Evolutionary conservation across 2,797 vertebrate genomes (phyloP), one percentile per base, ranked within the genome.

Genomic region (Yasuhikotakia modesta): DNA sequence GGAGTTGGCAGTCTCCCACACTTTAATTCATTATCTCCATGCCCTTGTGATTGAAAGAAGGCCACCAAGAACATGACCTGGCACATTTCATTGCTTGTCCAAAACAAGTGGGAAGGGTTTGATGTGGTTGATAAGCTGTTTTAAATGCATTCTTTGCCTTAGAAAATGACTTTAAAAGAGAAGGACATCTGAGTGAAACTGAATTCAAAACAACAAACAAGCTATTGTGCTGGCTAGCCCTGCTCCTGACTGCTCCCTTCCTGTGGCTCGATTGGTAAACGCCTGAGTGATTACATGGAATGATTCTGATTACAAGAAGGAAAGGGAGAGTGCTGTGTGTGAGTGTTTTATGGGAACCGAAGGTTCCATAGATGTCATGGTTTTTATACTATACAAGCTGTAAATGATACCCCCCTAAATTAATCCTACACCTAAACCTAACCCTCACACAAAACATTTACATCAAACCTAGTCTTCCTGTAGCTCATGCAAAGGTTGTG

Each of bases 191-290:
- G 32, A 60, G 71, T 32, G 12, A 53, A 30, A 65, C 27, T 27
- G 70, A 78, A 73, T 78, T 73, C 82, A 86, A 81, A 71, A 14
- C 22, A 14, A 58, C 22, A 58, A 58, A 58, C 22, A 14, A 58
- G 22, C 55, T 27, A 58, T 27, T 24, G 55, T 58, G 22, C 12
- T 27, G 55, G 32, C 32, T 35, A 5, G 6, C 4, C 32, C 32
- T 35, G 4, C 32, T 5, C 32, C 0, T 7, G 6, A 35, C 4
- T 35, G 32, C 32, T 35, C 4, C 87, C 90, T 94, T 94, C 92
- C 92, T 93, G 68, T 72, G 60, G 58, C 58, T 58, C 5, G 67
- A 79, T 45, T 70, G 76, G 58, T 79, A 27, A 27, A 27, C 2
- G 27, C 27, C 27, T 27, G 67, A 65, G 71, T 84, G 79, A 86